Evolutionary conservation across 1,140 invertebrate species (phyloP), one percentile per base, ranked within the genome.

Genomic region (Tetragonula clypearis): DNA sequence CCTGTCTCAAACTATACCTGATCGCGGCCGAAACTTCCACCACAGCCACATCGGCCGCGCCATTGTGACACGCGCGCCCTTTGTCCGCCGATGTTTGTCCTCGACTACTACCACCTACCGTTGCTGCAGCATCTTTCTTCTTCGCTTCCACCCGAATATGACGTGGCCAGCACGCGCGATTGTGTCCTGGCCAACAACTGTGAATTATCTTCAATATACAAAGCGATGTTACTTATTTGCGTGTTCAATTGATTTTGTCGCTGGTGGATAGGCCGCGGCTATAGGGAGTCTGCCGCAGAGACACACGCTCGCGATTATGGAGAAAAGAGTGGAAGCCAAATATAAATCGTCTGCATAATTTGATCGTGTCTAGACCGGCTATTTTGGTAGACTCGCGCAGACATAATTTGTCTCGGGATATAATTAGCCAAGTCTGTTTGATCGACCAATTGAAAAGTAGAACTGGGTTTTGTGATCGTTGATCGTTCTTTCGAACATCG

Each of bases 401-500:
- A 49, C 17, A 53, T 86, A 79, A 90, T 92, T 92, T 91, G 90
- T 92, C 87, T 85, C 80, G 69, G 60, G 85, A 81, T 87, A 90
- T 90, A 92, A 90, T 87, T 92, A 86, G 91, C 86, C 35, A 49
- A 49, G 41, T 35, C 69, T 58, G 17, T 41, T 35, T 8, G 41
- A 69, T 35, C 77, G 75, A 68, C 65, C 65, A 55, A 83, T 80
- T 76, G 79, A 81, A 90, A 86, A 89, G 89, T 88, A 77, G 87
- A 91, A 90, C 86, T 78, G 77, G 71, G 79, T 85, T 49, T 9
- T 56, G 86, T 86, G 90, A 92, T 90, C 87, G 90, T n/a, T 71
- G 82, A 79, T 85, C 14, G n/a, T 17, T 66, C 23, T n/a, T 62
- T 62, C 5, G 3, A 62, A 62, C 23, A 5, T 62, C 12, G 21